Evolutionary conservation across 1,140 invertebrate genomes (phyloP), one percentile per base, ranked within the genome.

Genomic region (Leptonema lineaticorne): DNA sequence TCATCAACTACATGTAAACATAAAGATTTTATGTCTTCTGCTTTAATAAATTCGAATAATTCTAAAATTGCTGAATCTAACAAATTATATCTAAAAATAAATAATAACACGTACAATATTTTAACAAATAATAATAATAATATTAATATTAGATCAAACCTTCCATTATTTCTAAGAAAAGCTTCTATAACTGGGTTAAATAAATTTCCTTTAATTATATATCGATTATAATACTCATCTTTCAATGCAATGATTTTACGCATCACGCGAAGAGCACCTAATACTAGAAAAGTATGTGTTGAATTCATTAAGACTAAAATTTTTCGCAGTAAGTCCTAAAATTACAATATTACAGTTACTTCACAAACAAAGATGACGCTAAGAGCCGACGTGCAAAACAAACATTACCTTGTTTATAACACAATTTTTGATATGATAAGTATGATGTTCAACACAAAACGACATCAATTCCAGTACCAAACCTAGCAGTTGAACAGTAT

Each of bases 381-480:
- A 53, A 22, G 20, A 24, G 22, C 9, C 5, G n/a, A 22, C 1
- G 9, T 59, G 28, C 27, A 2, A 58, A 20, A 20, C 14, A 14
- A 33, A 70, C 71, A 22, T 69, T 74, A 81, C 81, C 78, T 97
- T 98, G 80, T 95, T 95, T 73, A 99, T 87, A 78, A 99, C 93
- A 81, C 95, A 98, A 77, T 97, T 98, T 79, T 98, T 98, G 77
- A 99, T 97, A 81, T 99, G 96, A 84, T 97, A 98, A 50, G 93
- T 94, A 82, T 99, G 98, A 85, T 99, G 96, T 82, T 99, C 97
- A n/a, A 99, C 95, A 82, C 97, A 99, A 81, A 99, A 99, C n/a
- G 95, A 94, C 58, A 99, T 83, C 72, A 99, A 83, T 79, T 99
- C 97, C 64, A 99, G 79, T 46, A 99, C 96, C 58, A 99, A 84